Conservation (phyloP, 92 coral and sea anemone genomes). For the Parazoanthus darwini region DNA sequence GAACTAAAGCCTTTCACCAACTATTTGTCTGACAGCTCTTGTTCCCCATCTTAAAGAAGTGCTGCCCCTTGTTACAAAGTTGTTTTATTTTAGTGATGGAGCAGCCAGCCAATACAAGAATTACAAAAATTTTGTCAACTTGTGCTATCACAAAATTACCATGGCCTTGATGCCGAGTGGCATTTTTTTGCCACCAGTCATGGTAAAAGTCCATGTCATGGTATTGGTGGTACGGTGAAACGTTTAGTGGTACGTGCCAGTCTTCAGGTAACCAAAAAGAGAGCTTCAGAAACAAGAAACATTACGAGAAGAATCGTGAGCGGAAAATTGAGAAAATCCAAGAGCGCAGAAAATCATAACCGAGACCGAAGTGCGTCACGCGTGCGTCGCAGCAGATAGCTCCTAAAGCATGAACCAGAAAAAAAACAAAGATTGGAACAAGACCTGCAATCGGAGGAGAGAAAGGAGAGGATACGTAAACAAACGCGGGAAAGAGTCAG, state of each 20-base stretch:
- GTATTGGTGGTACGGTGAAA: slow-evolving; percentile 41
- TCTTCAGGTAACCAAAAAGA: slow-evolving; percentile 41
- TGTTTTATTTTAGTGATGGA: slow-evolving; percentile 31
- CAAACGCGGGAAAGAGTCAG: slow-evolving; percentile 41
- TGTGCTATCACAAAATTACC: slow-evolving; percentile 27
- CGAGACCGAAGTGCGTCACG: slow-evolving; percentile 7
- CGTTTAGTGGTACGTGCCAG: slow-evolving; percentile 11
- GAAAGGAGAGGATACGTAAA: slow-evolving; percentile 34
- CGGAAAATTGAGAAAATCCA: slow-evolving; percentile 31
- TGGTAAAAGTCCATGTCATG: slow-evolving; percentile 39
- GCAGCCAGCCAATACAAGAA: slow-evolving; percentile 42
- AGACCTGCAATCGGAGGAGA: slow-evolving; percentile 39
- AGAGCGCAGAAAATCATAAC: slow-evolving; percentile 41
- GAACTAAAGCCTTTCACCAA: background rate
- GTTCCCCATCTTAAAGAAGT: slow-evolving; percentile 25
- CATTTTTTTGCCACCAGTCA: slow-evolving; percentile 20
- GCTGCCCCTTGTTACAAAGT: slow-evolving; percentile 15
- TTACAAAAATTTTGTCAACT: slow-evolving; percentile 32
- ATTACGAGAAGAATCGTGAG: slow-evolving; percentile 36
- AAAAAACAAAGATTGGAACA: background rate
- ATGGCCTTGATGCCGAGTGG: slow-evolving; percentile 28
- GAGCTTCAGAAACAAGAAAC: slow-evolving; percentile 41
- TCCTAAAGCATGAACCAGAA: slow-evolving; percentile 12
- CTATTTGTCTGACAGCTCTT: background rate
- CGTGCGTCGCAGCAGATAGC: slow-evolving; percentile 26